Conservation (phyloP, 2,797 vertebrate genomes). For the Lindbergichthys nudifrons region DNA sequence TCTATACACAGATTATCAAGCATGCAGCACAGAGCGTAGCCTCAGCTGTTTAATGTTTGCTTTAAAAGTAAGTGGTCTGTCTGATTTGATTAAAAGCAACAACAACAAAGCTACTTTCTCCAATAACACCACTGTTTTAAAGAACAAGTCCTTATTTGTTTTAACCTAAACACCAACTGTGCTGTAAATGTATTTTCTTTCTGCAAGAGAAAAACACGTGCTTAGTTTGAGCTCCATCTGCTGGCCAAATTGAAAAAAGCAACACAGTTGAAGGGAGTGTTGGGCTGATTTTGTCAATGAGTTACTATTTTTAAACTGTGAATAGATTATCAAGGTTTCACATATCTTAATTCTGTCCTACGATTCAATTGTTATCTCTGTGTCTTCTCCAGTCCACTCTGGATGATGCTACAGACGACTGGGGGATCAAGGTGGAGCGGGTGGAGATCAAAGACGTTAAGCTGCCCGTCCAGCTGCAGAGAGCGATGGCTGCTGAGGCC, state of each 20-base stretch:
- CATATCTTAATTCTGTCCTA: too few species aligned
- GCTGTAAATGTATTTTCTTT: not conserved
- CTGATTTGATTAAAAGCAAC: slow-evolving; percentile 2
- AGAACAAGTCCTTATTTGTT: not conserved
- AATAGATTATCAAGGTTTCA: too few species aligned
- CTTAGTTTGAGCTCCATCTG: slow-evolving; percentile 37
- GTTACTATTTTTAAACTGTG: too few species aligned
- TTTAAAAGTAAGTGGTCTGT: slow-evolving; percentile 15
- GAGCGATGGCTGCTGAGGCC: slow-evolving; percentile 97
- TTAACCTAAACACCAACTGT: not conserved
- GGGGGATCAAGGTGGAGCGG: slow-evolving; percentile 98
- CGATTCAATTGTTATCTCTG: not conserved
- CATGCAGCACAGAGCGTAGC: not conserved
- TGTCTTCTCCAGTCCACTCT: slow-evolving; percentile 82
- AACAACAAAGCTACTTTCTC: slow-evolving; percentile 14
- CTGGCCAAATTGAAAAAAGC: slow-evolving; percentile 40
- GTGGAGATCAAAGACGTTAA: slow-evolving; percentile 99
- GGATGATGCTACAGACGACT: slow-evolving; percentile 93
- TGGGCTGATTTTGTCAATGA: not conserved
- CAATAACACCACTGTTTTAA: not conserved
- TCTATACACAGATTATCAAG: not conserved
- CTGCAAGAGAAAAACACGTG: not conserved
- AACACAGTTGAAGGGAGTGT: not conserved
- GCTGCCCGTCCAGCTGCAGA: slow-evolving; percentile 94
- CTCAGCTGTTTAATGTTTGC: not conserved